phyloP scores from a whole-genome alignment of 2,888 invertebrate genomes.

The Melinopterus prodromus region DNA sequence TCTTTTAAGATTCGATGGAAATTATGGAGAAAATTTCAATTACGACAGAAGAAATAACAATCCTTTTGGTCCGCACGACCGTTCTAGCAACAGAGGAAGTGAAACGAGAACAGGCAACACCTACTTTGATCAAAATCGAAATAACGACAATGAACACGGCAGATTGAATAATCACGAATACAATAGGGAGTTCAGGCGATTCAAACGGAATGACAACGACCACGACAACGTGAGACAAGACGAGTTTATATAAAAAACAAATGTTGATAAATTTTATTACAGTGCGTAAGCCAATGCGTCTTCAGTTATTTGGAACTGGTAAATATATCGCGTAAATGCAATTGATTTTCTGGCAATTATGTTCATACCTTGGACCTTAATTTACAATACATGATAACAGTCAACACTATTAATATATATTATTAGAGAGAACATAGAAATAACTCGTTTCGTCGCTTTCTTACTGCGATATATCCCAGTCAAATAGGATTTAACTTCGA shows the following conservation, averaged over 20 bases:
- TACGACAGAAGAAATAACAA: conserved; percentile 7
- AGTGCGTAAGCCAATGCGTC: conserved; percentile 58
- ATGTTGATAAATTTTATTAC: conserved; percentile 36
- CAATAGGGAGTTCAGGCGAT: conserved; percentile 21
- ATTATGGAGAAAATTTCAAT: neutral
- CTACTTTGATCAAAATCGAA: conserved; percentile 12
- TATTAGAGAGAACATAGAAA: too few species aligned
- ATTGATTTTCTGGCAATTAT: too few species aligned
- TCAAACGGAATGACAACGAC: conserved; percentile 21
- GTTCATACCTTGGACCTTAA: too few species aligned
- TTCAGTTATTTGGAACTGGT: conserved; percentile 58
- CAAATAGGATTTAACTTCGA: too few species aligned
- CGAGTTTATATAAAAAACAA: neutral
- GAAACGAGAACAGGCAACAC: neutral
- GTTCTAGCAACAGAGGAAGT: neutral
- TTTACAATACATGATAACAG: too few species aligned
- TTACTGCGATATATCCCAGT: too few species aligned
- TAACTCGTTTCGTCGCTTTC: too few species aligned
- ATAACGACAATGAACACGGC: neutral
- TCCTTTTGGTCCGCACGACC: neutral
- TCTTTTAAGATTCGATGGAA: neutral
- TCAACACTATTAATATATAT: too few species aligned
- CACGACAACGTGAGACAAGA: conserved; percentile 27
- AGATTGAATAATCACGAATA: conserved; percentile 9
- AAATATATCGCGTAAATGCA: conserved; percentile 38